These are phyloP conservation scores for Drosophila lacteicornis DNA, from an alignment of 1,140 invertebrate species.

Conservation along the genomic window DNA sequence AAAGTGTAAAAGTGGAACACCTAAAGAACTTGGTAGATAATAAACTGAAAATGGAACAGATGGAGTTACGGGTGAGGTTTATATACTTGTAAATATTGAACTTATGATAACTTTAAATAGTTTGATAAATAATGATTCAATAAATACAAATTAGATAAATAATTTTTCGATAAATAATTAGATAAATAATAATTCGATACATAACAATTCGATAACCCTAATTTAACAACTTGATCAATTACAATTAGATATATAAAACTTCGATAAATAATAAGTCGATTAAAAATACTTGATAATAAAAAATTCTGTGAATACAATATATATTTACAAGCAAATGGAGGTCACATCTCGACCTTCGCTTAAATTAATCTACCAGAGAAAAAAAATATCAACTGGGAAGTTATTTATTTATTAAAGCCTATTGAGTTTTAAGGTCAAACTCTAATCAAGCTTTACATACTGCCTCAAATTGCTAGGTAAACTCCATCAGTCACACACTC, in stretches of 20 bases:
- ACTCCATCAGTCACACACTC: slow-evolving; percentile 16
- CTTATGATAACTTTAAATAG: no score
- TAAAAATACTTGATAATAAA: no score
- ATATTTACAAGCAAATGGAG: neutral
- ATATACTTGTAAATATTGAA: neutral
- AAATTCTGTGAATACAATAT: neutral
- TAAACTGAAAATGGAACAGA: neutral
- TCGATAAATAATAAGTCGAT: no score
- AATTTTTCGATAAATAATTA: no score
- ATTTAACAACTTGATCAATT: no score
- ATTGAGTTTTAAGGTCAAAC: slow-evolving; percentile 5
- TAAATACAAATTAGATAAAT: no score
- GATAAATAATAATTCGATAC: no score
- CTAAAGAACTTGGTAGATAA: neutral
- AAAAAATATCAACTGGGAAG: neutral
- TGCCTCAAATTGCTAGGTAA: slow-evolving; percentile 2
- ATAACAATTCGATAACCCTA: no score
- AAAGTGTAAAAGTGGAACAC: slow-evolving; percentile 42
- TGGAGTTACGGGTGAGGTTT: neutral
- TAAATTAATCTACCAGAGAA: no score
- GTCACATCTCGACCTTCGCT: slow-evolving; percentile 14
- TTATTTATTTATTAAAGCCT: slow-evolving; percentile 22
- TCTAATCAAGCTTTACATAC: slow-evolving; percentile 28
- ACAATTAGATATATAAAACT: no score
- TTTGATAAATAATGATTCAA: no score